Conservation (phyloP, 2,888 invertebrate species). For the Ethmia dodecea region DNA sequence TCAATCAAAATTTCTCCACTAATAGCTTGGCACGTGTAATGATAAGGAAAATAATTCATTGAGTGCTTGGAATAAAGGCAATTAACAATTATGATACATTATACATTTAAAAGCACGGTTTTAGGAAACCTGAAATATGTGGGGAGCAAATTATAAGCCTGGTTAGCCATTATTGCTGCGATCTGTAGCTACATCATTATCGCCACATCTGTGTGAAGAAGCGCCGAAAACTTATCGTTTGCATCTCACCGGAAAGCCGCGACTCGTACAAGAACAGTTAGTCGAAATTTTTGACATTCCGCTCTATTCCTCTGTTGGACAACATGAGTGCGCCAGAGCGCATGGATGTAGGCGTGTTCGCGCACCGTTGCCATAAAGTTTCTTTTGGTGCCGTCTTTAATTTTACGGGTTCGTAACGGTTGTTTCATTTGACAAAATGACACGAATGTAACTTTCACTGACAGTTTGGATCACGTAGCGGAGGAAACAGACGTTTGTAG, state of each 20-base stretch:
- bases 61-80: no score
- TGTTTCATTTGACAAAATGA: conserved; percentile 37
- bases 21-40: no score
- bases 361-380: conserved; percentile 4
- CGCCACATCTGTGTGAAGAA: conserved; percentile 27
- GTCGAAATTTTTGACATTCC: conserved; percentile 57
- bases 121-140: conserved; percentile 26
- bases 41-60: no score
- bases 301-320: conserved; percentile 28
- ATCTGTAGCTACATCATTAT: conserved; percentile 22
- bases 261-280: conserved; percentile 48
- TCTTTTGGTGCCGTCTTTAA: conserved; percentile 13
- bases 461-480: conserved; percentile 43
- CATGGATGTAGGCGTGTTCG: conserved; percentile 30
- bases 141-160: conserved; percentile 19
- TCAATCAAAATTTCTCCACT: conserved; percentile 8
- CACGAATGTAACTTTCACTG: conserved; percentile 57
- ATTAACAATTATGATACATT: no score
- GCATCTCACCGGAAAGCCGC: conserved; percentile 33
- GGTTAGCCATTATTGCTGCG: conserved; percentile 17
- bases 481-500: conserved; percentile 39
- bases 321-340: conserved; percentile 32
- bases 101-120: no score
- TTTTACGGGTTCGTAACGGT: conserved; percentile 30
- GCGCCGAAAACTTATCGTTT: conserved; percentile 29